Evolutionary conservation across 2,888 invertebrate genomes (phyloP).

Genomic region (Alsophila aescularia): DNA sequence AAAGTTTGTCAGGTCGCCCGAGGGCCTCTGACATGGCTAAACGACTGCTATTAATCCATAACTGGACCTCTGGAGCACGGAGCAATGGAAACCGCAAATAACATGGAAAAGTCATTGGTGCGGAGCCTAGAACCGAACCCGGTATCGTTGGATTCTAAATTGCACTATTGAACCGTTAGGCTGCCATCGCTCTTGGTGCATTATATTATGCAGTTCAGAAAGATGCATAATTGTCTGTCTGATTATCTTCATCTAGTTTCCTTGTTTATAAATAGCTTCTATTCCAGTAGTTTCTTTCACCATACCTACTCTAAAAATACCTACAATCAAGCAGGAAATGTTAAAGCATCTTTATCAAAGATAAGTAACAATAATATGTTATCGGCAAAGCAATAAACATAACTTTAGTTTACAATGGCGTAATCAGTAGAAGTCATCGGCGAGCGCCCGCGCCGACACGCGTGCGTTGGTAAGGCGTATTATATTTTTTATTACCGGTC

Average conservation of each 20-base stretch:
- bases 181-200: too few relatives aligned
- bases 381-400: slow-evolving; percentile 25
- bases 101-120: too few relatives aligned
- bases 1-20: too few relatives aligned
- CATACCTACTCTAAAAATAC: slow-evolving; percentile 6
- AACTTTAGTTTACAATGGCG: slow-evolving; percentile 33
- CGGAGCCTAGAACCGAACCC: too few relatives aligned
- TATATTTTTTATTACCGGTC: neutral
- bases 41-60: too few relatives aligned
- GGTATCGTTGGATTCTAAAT: too few relatives aligned
- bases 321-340: slow-evolving; percentile 11
- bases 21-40: too few relatives aligned
- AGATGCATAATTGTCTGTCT: too few relatives aligned
- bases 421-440: slow-evolving; percentile 37
- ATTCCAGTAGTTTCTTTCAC: neutral
- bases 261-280: neutral
- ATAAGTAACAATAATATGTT: slow-evolving; percentile 25
- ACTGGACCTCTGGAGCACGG: too few relatives aligned
- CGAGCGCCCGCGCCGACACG: slow-evolving; percentile 3
- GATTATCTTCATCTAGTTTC: neutral
- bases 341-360: slow-evolving; percentile 17
- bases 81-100: too few relatives aligned
- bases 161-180: too few relatives aligned
- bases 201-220: too few relatives aligned
- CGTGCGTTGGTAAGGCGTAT: slow-evolving; percentile 12